These are phyloP conservation scores for Meles meles DNA, from an alignment of 2,113 vertebrate species.

Conservation along the genomic window DNA sequence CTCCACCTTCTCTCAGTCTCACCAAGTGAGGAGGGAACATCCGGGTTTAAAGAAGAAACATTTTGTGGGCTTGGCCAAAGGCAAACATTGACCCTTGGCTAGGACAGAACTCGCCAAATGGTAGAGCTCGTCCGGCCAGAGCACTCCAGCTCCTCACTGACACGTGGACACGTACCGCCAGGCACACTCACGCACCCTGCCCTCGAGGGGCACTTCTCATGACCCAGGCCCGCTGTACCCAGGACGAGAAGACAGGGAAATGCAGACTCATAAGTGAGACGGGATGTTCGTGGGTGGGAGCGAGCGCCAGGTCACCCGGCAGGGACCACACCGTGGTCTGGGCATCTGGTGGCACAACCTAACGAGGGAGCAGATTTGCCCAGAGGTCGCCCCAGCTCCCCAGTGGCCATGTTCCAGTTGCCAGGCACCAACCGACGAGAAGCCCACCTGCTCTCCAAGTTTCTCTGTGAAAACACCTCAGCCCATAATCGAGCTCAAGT, in stretches of 20 bases:
- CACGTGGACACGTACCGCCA: fast-evolving
- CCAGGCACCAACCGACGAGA: background rate
- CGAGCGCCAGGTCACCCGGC: fast-evolving
- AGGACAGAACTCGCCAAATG: background rate
- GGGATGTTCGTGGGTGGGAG: fast-evolving
- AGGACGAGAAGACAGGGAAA: background rate
- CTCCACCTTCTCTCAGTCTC: background rate
- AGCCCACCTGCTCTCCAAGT: background rate
- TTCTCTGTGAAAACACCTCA: too few relatives aligned
- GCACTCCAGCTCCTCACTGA: background rate
- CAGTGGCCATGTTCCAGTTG: background rate
- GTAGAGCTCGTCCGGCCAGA: background rate
- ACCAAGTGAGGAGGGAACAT: background rate
- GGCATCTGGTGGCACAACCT: background rate
- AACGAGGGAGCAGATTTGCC: background rate
- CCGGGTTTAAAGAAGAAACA: background rate
- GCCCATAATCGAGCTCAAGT: background rate
- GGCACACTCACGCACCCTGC: background rate
- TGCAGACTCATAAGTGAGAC: background rate
- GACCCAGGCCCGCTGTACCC: too few relatives aligned
- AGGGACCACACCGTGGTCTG: background rate
- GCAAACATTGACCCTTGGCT: background rate
- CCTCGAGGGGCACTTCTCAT: background rate
- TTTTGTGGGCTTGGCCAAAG: background rate
- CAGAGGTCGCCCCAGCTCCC: background rate